Percentiles rank a stretch among this genome's conserved stretches.
Conservation (phyloP, 2,797 vertebrate species). For the Typhlichthys eigenmanni region DNA sequence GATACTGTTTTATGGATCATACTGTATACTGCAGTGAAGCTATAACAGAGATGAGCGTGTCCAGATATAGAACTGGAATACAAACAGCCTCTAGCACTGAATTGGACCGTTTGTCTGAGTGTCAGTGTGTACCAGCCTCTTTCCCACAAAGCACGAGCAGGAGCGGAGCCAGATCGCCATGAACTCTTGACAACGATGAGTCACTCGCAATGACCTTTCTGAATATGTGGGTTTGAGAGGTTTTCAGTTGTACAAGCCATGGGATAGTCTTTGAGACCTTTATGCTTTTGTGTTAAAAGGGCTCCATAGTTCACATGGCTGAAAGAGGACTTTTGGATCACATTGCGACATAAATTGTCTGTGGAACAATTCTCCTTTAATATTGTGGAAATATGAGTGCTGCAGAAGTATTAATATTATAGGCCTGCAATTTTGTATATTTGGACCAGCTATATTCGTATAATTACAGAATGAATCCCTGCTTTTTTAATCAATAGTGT, state of each 20-base stretch:
- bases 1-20: no score
- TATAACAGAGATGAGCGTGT: no score
- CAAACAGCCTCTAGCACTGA: conserved; percentile 22
- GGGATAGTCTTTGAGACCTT: conserved; percentile 31
- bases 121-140: conserved; percentile 22
- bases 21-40: no score
- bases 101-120: conserved; percentile 4
- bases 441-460: no score
- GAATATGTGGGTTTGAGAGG: conserved; percentile 53
- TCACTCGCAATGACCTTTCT: conserved; percentile 69
- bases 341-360: conserved; percentile 12
- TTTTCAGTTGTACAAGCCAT: conserved; percentile 33
- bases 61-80: not conserved
- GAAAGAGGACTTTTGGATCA: conserved; percentile 32
- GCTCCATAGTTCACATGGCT: conserved; percentile 25
- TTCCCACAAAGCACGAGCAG: conserved; percentile 45
- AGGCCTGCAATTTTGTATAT: no score
- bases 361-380: conserved; percentile 48
- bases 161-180: conserved; percentile 29
- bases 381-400: conserved; percentile 37
- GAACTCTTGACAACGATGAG: conserved; percentile 56
- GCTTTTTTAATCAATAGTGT: no score
- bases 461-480: no score
- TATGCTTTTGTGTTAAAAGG: conserved; percentile 34
- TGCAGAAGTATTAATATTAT: conserved; percentile 25